These are phyloP conservation scores for Garrulus glandarius DNA, from an alignment of 2,797 vertebrate genomes.

Conservation along the genomic window DNA sequence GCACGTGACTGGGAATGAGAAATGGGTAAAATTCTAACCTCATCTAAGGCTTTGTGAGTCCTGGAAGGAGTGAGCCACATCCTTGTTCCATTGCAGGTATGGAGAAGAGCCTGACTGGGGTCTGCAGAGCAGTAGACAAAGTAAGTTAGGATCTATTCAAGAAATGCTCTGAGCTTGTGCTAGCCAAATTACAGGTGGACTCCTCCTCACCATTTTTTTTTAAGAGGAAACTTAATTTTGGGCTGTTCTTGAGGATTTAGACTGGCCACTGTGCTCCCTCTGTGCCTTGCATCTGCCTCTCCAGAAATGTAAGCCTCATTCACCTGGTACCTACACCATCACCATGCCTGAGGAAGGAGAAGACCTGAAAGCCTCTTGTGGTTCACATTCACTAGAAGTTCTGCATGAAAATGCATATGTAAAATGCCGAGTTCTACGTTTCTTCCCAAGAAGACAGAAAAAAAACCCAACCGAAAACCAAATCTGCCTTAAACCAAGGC, in stretches of 20 bases:
- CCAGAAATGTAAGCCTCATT: neutral
- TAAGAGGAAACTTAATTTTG: neutral
- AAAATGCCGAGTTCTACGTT: neutral
- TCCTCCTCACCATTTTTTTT: neutral
- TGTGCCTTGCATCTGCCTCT: neutral
- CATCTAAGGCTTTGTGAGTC: neutral
- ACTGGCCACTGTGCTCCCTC: neutral
- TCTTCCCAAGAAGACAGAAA: neutral
- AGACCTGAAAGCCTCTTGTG: neutral
- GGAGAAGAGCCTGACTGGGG: neutral
- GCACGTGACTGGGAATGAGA: neutral
- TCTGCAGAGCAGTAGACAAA: neutral
- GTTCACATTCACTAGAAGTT: neutral
- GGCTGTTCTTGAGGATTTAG: neutral
- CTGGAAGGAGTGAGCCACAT: neutral
- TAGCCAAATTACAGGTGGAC: neutral
- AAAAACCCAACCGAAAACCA: fast-evolving
- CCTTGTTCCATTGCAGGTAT: neutral
- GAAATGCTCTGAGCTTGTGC: neutral
- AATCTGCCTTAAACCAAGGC: neutral
- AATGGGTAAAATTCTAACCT: neutral
- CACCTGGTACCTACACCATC: neutral
- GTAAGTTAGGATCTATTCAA: neutral
- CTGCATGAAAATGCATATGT: neutral
- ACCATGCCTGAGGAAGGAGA: neutral